A percentile compares a stretch with the other conserved stretches of the same genome.
Evolutionary conservation across 2,797 vertebrate genomes (phyloP).

Genomic region (Sorex maritimensis): DNA sequence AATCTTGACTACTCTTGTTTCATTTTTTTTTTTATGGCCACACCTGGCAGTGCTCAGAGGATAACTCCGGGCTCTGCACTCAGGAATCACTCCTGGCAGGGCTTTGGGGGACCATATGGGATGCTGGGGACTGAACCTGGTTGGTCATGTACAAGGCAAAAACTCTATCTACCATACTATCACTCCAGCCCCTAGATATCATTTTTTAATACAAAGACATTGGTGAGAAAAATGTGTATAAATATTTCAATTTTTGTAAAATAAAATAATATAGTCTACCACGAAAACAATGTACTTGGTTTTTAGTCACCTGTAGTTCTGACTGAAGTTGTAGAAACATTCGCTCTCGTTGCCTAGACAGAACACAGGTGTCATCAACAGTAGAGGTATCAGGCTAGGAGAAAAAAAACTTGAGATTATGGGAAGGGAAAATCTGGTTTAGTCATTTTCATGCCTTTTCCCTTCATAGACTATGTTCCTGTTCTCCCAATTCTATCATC

Average conservation of each 20-base stretch:
- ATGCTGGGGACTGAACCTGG: no score
- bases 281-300: constrained; percentile 48
- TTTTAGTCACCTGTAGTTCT: constrained; percentile 92
- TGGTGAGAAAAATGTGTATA: constrained; percentile 26
- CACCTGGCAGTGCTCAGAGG: no score
- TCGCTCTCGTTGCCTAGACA: constrained; percentile 90
- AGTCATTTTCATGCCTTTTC: constrained; percentile 7
- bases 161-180: no score
- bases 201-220: constrained; percentile 31
- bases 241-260: background rate
- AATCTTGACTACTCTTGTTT: constrained; percentile 14
- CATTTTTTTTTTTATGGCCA: background rate
- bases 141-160: no score
- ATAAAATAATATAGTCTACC: no score
- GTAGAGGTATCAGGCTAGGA: constrained; percentile 92
- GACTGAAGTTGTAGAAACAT: constrained; percentile 94
- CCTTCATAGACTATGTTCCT: constrained; percentile 34
- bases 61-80: no score
- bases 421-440: constrained; percentile 41
- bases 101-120: no score
- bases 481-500: background rate
- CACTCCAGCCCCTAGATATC: no score
- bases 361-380: constrained; percentile 94
- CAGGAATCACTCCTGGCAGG: no score
- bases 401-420: constrained; percentile 25